A percentile compares a stretch with the other conserved stretches of the same genome.
Conservation (phyloP, 2,797 vertebrate genomes). For the Macrochelys suwanniensis region DNA sequence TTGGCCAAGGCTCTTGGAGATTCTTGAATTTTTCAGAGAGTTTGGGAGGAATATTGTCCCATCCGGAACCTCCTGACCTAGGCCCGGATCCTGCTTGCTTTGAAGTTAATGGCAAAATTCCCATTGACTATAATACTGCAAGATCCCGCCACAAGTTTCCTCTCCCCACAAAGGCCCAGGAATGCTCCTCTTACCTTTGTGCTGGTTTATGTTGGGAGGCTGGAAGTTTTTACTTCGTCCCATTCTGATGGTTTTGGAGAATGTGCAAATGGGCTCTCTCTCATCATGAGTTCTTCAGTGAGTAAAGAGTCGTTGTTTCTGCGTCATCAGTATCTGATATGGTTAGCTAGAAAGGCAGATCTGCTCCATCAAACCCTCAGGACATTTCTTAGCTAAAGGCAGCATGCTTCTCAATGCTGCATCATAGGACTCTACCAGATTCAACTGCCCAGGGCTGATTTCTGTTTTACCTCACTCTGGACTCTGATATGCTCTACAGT, state of each 20-base stretch:
- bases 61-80: background rate
- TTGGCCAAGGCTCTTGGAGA: background rate
- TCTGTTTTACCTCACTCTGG: background rate
- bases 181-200: background rate
- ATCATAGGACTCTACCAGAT: no score
- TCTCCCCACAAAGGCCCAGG: background rate
- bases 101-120: background rate
- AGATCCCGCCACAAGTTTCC: accelerated
- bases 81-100: background rate
- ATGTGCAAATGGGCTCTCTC: background rate
- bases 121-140: accelerated
- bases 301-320: background rate
- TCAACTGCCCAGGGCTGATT: no score
- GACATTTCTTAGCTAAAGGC: background rate
- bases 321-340: background rate
- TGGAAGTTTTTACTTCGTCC: background rate
- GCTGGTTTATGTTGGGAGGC: background rate
- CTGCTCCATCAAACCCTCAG: background rate
- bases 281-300: background rate
- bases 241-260: background rate
- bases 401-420: no score
- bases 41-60: accelerated
- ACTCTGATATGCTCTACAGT: background rate
- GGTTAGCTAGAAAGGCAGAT: background rate
- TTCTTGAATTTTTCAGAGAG: background rate